Percentiles rank a stretch among this genome's conserved stretches.
These are phyloP conservation scores for Pedionomus torquatus DNA, from an alignment of 2,113 vertebrate species.

Conservation along the genomic window DNA sequence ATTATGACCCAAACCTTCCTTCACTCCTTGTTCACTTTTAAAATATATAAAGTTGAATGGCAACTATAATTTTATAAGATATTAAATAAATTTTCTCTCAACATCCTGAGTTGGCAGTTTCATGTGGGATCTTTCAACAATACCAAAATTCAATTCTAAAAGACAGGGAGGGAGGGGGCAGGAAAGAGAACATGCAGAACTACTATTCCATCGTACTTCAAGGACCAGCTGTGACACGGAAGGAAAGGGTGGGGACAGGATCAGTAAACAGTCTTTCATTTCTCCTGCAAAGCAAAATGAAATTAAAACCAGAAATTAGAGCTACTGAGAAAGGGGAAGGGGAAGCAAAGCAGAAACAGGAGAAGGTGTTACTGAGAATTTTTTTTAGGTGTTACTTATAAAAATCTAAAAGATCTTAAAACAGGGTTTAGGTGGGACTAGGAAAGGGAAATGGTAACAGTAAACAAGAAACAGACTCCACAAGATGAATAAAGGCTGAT, in stretches of 20 bases:
- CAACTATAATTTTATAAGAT: background rate
- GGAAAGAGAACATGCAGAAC: background rate
- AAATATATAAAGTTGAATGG: background rate
- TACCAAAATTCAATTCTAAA: background rate
- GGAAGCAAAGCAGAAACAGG: background rate
- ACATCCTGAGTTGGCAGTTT: background rate
- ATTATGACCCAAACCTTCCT: background rate
- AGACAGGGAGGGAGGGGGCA: fast-evolving
- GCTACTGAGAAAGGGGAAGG: background rate
- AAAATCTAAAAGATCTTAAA: background rate
- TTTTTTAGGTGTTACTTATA: background rate
- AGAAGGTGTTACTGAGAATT: background rate
- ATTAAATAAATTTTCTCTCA: background rate
- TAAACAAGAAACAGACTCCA: background rate
- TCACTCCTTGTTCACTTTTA: background rate
- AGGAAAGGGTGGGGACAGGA: slow-evolving; percentile 23
- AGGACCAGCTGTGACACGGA: background rate
- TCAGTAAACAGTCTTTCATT: slow-evolving; percentile 34
- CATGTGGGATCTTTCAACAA: background rate
- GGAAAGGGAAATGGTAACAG: background rate
- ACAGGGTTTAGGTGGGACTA: background rate
- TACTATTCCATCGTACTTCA: background rate
- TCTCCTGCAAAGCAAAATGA: background rate
- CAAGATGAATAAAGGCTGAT: background rate
- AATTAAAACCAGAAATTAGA: slow-evolving; percentile 16